Evolutionary conservation across 2,888 invertebrate genomes (phyloP).

Genomic region (Nymphalis urticae): DNA sequence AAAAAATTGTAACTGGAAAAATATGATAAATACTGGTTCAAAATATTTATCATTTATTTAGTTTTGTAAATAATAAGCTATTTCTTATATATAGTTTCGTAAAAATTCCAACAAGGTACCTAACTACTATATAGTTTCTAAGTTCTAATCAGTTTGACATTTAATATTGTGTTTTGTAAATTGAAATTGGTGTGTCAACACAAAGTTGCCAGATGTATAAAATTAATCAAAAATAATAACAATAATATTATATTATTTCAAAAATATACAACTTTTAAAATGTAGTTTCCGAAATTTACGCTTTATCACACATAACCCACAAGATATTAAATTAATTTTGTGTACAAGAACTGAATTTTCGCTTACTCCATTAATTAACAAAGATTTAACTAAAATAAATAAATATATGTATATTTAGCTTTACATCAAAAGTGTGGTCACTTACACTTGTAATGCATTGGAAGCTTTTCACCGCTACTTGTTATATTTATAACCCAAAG

Average conservation of each 20-base stretch:
- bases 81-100: background rate
- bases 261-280: no score
- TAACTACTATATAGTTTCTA: conserved; percentile 4
- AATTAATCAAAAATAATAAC: background rate
- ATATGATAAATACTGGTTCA: background rate
- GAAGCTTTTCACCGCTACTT: conserved; percentile 1
- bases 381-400: no score
- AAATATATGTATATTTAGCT: no score
- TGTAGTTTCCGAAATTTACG: no score
- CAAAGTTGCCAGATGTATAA: conserved; percentile 15
- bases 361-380: no score
- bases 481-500: conserved; percentile 25
- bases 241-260: background rate
- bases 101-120: no score
- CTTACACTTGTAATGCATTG: conserved; percentile 19
- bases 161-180: conserved; percentile 1
- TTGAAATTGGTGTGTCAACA: background rate
- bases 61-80: background rate
- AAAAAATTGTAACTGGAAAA: no score
- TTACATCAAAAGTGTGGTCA: background rate
- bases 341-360: no score
- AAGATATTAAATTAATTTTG: background rate
- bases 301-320: no score
- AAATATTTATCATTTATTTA: background rate
- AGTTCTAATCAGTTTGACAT: conserved; percentile 7